Evolutionary conservation across 2,888 invertebrate species (phyloP).

Genomic region (Leucophenga maculata): DNA sequence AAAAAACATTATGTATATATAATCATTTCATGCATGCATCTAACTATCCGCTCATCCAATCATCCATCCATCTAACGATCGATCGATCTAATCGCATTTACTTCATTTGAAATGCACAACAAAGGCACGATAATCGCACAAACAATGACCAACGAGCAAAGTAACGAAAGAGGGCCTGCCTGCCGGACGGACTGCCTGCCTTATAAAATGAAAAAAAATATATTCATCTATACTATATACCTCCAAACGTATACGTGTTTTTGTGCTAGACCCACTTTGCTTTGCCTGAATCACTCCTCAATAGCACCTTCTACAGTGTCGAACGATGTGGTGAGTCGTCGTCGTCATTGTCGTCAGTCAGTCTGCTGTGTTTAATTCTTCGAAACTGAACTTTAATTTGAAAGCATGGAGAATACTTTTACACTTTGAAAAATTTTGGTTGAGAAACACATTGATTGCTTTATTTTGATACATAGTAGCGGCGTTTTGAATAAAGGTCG

Average conservation of each 20-base stretch:
- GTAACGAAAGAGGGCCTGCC: constrained; percentile 12
- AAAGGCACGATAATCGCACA: constrained; percentile 8
- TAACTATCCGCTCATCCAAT: not conserved
- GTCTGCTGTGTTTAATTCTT: constrained; percentile 60
- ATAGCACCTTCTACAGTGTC: not conserved
- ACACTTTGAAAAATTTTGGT: too few relatives aligned
- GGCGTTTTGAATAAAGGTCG: too few relatives aligned
- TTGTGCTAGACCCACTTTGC: not conserved
- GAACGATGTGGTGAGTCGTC: not conserved
- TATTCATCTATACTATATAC: too few relatives aligned
- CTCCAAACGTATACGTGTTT: not conserved
- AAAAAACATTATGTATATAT: constrained; percentile 29
- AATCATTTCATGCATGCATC: too few relatives aligned
- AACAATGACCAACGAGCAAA: constrained; percentile 19
- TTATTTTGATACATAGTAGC: too few relatives aligned
- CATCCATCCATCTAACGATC: constrained; percentile 34
- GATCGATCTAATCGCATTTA: constrained; percentile 28
- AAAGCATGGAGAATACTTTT: too few relatives aligned
- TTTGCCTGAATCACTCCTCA: constrained; percentile 1
- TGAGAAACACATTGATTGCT: too few relatives aligned
- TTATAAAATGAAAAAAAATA: too few relatives aligned
- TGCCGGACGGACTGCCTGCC: too few relatives aligned
- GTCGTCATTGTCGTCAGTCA: constrained; percentile 59
- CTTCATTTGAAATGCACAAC: constrained; percentile 26
- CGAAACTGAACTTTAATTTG: not conserved